phyloP scores from a whole-genome alignment of 1,140 invertebrate species.

The Aphaenogaster floridana region DNA sequence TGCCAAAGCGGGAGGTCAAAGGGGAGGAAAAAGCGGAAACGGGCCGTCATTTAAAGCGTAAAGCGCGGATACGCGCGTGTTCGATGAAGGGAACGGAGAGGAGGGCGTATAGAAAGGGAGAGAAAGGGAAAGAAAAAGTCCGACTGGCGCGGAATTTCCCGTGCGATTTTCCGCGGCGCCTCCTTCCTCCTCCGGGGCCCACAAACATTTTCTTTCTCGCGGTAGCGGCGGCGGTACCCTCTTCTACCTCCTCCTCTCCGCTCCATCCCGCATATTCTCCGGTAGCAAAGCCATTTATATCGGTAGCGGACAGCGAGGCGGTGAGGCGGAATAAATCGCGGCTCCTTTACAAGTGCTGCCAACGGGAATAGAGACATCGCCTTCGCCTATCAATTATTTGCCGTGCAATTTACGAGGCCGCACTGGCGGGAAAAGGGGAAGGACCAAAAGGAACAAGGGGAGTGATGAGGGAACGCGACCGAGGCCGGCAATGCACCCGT shows the following conservation, averaged over 20 bases:
- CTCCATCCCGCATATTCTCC: constrained; percentile 56
- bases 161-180: constrained; percentile 37
- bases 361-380: constrained; percentile 86
- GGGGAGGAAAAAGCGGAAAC: constrained; percentile 48
- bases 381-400: constrained; percentile 86
- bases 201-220: constrained; percentile 54
- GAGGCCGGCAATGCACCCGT: constrained; percentile 55
- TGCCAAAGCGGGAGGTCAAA: constrained; percentile 46
- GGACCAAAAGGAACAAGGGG: constrained; percentile 47
- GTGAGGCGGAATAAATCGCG: constrained; percentile 85
- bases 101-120: neutral
- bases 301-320: constrained; percentile 82
- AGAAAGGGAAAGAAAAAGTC: neutral
- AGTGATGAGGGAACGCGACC: neutral
- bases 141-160: constrained; percentile 50
- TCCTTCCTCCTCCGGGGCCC: constrained; percentile 8
- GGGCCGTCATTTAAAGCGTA: constrained; percentile 58
- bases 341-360: constrained; percentile 85
- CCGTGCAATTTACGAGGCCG: constrained; percentile 83
- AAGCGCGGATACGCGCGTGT: constrained; percentile 31
- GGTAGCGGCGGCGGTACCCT: neutral
- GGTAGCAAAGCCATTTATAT: constrained; percentile 81
- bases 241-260: constrained; percentile 16
- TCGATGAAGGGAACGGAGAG: constrained; percentile 39
- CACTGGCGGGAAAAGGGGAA: constrained; percentile 71